phyloP scores from a whole-genome alignment of 2,113 vertebrate species.

The Craseonycteris thonglongyai region DNA sequence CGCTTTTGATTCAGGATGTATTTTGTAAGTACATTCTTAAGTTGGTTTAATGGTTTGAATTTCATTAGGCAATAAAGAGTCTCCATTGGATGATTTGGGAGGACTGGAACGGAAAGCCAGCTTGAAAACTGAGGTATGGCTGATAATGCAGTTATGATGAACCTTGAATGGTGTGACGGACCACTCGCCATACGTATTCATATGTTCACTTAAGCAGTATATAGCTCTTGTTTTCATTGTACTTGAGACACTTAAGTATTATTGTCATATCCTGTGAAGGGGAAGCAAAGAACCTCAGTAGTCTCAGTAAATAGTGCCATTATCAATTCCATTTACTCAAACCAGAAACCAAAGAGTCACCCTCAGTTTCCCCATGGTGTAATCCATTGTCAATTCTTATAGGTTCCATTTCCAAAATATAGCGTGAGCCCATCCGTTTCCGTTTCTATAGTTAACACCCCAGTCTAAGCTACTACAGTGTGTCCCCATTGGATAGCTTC shows the following conservation, averaged over 20 bases:
- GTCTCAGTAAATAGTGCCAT: no score
- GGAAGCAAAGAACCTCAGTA: background rate
- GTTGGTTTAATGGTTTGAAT: constrained; percentile 60
- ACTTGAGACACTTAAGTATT: background rate
- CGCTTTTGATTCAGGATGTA: background rate
- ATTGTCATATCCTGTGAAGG: background rate
- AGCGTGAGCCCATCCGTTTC: background rate
- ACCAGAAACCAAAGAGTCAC: background rate
- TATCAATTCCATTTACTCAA: background rate
- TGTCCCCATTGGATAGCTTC: background rate
- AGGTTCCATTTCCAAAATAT: background rate
- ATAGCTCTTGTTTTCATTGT: background rate
- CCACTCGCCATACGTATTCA: background rate
- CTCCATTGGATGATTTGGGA: constrained; percentile 59
- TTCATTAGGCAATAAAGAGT: constrained; percentile 74
- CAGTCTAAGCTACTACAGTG: background rate
- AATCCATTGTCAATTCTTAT: background rate
- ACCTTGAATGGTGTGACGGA: background rate
- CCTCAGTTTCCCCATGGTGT: background rate
- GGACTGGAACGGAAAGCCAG: constrained; percentile 51
- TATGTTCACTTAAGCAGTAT: accelerated
- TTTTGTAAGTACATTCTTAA: constrained; percentile 17
- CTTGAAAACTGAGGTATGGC: constrained; percentile 76
- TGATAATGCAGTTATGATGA: background rate
- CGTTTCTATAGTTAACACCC: background rate